These are phyloP conservation scores for Chionomys nivalis DNA, from an alignment of 2,113 vertebrate species.

Conservation along the genomic window DNA sequence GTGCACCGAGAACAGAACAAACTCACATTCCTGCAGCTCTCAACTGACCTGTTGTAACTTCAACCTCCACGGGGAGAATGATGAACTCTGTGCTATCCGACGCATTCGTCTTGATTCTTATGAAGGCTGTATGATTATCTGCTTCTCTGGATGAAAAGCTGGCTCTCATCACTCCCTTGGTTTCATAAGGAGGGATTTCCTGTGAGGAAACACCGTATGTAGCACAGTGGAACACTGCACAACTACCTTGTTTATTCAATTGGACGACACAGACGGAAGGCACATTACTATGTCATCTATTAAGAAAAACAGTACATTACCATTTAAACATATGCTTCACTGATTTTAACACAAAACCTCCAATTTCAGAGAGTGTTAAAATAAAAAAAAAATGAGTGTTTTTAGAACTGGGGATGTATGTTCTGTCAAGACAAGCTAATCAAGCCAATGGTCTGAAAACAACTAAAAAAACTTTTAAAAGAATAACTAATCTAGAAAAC, in stretches of 20 bases:
- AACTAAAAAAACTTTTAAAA: neutral
- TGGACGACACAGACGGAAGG: neutral
- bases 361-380: neutral
- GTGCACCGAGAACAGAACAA: neutral
- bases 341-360: neutral
- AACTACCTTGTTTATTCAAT: neutral
- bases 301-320: neutral
- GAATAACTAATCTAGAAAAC: neutral
- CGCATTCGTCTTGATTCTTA: constrained; percentile 98
- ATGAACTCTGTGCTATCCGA: constrained; percentile 95
- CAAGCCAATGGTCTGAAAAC: constrained; percentile 16
- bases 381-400: neutral
- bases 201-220: constrained; percentile 79
- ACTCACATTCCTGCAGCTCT: neutral
- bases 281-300: constrained; percentile 6
- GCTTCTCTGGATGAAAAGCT: constrained; percentile 98
- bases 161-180: constrained; percentile 99
- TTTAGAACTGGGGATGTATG: neutral
- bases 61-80: constrained; percentile 98
- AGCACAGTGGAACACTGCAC: constrained; percentile 39
- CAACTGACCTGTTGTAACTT: constrained; percentile 96
- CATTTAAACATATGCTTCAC: neutral
- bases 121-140: constrained; percentile 99
- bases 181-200: constrained; percentile 99
- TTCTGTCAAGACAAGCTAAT: constrained; percentile 19